Evolutionary conservation across 2,113 vertebrate genomes (phyloP), one percentile per base, ranked within the genome.

Genomic region (Antennarius striatus): DNA sequence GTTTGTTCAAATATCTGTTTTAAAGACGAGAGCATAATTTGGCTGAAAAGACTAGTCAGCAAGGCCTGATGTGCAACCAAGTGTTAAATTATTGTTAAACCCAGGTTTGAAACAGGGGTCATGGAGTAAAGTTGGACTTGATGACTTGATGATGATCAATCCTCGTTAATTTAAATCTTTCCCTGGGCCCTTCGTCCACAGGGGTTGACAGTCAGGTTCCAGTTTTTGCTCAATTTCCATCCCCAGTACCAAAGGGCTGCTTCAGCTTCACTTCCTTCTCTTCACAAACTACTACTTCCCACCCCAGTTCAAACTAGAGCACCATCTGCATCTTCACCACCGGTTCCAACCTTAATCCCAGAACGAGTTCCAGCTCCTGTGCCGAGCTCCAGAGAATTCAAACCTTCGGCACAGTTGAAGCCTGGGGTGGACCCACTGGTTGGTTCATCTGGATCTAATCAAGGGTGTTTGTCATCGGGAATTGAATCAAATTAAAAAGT

Each of bases 401-500:
- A 75, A 68, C 62, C 47, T 61, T 42, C 39, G 58, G 68, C 56
- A 69, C 65, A 58, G 52, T 78, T 22, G 47, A 63, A 57, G 73
- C 65, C 68, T 32, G 70, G 82, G 83, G 32, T 70, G 69, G 83
- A 66, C 71, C 78, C 66, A 10, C 71, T 71, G 68, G 63, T 69
- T 62, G 49, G 42, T 5, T 67, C 83, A 91, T 89, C 90, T 92
- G 90, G 86, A 84, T 88, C 68, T 63, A 88, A 89, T 91, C 81
- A 72, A 36, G 69, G 73, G 62, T 91, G 85, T 90, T 92, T 91
- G 86, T 91, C 84, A 68, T 87, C 57, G 73, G 73, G 87, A 90
- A 90, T 87, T 90, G 81, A 89, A 91, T 89, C 78, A 87, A 91
- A 88, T 89, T 89, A 86, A 90, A 91, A 91, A 79, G 75, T 89